Conservation (phyloP, 2,888 invertebrate species). For the Gortyna flavago region DNA sequence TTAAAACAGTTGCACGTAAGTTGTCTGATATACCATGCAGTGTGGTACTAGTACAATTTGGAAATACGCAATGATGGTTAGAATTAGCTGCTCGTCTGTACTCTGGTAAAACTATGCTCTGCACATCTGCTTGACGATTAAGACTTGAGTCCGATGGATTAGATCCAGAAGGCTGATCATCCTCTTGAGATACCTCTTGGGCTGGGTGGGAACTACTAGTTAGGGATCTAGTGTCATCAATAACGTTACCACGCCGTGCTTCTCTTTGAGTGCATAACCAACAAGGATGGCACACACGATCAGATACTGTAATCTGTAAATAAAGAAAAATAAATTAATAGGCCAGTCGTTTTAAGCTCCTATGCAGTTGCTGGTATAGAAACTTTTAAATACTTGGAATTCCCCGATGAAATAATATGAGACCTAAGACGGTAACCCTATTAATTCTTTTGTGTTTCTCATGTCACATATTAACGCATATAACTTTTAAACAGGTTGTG, state of each 20-base stretch:
- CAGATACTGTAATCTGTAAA: conserved; percentile 9
- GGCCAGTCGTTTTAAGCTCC: not conserved
- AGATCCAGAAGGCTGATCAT: not conserved
- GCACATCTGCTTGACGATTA: not conserved
- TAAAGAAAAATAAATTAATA: not conserved
- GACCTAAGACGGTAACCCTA: not conserved
- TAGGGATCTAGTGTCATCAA: not conserved
- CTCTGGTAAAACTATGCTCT: not conserved
- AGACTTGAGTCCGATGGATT: not conserved
- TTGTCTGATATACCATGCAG: not conserved
- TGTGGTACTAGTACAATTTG: conserved; percentile 10
- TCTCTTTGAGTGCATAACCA: conserved; percentile 13
- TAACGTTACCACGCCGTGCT: not conserved
- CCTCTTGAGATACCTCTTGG: not conserved
- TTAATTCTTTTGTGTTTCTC: not conserved
- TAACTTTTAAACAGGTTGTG: not conserved
- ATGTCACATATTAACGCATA: conserved; percentile 7
- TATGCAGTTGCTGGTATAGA: too few species aligned
- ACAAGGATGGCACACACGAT: conserved; percentile 12
- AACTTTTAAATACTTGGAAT: conserved; percentile 6
- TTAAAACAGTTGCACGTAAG: conserved; percentile 2
- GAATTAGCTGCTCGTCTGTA: conserved; percentile 16
- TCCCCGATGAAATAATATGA: not conserved
- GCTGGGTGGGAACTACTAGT: not conserved
- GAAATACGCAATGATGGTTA: not conserved